These are phyloP conservation scores for Lamellibrachia satsuma DNA, from an alignment of 2,888 invertebrate genomes.

Conservation along the genomic window DNA sequence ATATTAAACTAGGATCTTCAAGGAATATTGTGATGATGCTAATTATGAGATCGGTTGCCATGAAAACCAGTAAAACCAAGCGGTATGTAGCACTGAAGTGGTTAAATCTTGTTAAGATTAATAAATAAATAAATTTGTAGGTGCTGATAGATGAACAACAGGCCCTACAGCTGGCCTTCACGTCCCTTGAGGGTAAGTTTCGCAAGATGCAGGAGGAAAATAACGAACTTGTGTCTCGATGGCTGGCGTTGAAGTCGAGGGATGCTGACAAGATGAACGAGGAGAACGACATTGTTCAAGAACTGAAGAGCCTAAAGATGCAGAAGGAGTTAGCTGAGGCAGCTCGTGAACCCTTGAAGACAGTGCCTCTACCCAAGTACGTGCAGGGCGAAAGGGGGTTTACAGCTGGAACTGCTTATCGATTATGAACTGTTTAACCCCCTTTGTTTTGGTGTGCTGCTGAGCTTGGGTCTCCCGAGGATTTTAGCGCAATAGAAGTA, in stretches of 20 bases:
- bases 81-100: too few relatives aligned
- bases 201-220: slow-evolving; percentile 70
- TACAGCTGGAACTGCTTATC: too few relatives aligned
- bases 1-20: too few relatives aligned
- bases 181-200: slow-evolving; percentile 87
- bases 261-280: slow-evolving; percentile 96
- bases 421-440: too few relatives aligned
- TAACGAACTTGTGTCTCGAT: slow-evolving; percentile 68
- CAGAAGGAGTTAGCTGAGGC: slow-evolving; percentile 77
- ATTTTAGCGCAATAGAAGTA: too few relatives aligned
- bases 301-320: slow-evolving; percentile 69
- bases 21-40: too few relatives aligned
- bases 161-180: slow-evolving; percentile 89
- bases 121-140: slow-evolving; percentile 61
- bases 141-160: slow-evolving; percentile 92
- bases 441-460: too few relatives aligned
- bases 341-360: slow-evolving; percentile 30
- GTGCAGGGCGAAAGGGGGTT: not conserved
- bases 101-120: too few relatives aligned
- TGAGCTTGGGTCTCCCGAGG: too few relatives aligned
- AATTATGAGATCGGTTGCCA: too few relatives aligned
- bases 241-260: slow-evolving; percentile 88
- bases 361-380: not conserved
- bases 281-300: slow-evolving; percentile 80
- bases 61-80: too few relatives aligned